Evolutionary conservation across 2,888 invertebrate species (phyloP).

Genomic region (Parelbella ahira): DNA sequence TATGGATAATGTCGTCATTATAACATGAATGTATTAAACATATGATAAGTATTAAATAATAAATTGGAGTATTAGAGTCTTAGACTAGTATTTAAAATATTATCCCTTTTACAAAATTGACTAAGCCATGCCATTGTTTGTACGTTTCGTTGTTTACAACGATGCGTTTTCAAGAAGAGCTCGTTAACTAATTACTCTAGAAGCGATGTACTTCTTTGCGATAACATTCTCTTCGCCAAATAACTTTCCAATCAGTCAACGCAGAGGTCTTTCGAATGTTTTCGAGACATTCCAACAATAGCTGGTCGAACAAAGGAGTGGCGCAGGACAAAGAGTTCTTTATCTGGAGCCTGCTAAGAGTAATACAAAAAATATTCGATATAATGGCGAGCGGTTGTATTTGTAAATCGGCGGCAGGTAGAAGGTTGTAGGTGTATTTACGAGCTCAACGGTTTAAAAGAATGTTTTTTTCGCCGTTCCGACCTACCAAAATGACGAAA

Average conservation of each 20-base stretch:
- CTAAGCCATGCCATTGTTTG: too few species aligned
- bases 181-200: conserved; percentile 11
- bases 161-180: conserved; percentile 1
- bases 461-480: conserved; percentile 41
- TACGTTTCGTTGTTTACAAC: conserved; percentile 3
- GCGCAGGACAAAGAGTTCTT: conserved; percentile 57
- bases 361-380: conserved; percentile 52
- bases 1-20: too few species aligned
- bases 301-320: conserved; percentile 48
- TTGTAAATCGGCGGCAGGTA: conserved; percentile 76
- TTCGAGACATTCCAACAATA: conserved; percentile 30
- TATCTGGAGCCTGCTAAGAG: conserved; percentile 48
- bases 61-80: too few species aligned
- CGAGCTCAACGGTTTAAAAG: conserved; percentile 54
- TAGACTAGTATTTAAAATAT: too few species aligned
- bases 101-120: too few species aligned
- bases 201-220: conserved; percentile 9
- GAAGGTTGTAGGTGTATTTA: conserved; percentile 75
- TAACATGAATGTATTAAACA: too few species aligned
- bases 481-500: conserved; percentile 36
- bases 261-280: conserved; percentile 24
- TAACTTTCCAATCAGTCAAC: conserved; percentile 28
- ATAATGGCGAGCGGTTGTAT: conserved; percentile 63
- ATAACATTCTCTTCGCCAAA: conserved; percentile 27
- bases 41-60: too few species aligned